Evolutionary conservation across 2,888 invertebrate genomes (phyloP).

Genomic region (Chymomyza procnemis): DNA sequence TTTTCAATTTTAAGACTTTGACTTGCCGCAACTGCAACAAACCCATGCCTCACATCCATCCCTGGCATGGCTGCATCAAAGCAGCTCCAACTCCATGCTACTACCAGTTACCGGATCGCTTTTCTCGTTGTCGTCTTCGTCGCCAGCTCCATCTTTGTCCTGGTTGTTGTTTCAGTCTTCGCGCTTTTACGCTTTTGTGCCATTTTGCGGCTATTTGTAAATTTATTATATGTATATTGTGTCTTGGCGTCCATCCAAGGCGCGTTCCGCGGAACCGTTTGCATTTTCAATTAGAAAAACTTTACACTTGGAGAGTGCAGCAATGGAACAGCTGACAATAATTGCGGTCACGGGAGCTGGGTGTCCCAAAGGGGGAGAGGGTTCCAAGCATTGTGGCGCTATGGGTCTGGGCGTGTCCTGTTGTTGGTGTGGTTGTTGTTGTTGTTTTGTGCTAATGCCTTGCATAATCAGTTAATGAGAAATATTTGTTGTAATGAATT

Average conservation of each 20-base stretch:
- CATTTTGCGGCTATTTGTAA: conserved; percentile 67
- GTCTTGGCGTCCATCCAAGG: conserved; percentile 12
- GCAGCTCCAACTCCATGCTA: conserved; percentile 16
- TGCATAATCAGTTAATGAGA: conserved; percentile 72
- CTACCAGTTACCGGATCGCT: background rate
- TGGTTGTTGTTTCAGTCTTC: conserved; percentile 59
- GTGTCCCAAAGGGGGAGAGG: background rate
- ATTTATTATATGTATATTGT: conserved; percentile 67
- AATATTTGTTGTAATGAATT: conserved; percentile 68
- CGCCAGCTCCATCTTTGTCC: conserved; percentile 25
- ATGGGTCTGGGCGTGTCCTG: background rate
- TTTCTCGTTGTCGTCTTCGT: background rate
- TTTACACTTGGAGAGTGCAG: conserved; percentile 34
- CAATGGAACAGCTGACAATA: conserved; percentile 57
- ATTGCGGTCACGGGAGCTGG: conserved; percentile 35
- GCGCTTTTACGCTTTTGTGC: conserved; percentile 61
- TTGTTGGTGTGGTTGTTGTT: too few relatives aligned
- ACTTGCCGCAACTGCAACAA: conserved; percentile 45
- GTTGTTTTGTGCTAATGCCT: conserved; percentile 62
- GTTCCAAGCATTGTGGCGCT: too few relatives aligned
- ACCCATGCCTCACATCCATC: conserved; percentile 38
- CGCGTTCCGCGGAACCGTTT: conserved; percentile 39
- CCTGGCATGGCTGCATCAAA: conserved; percentile 35
- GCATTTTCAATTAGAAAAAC: conserved; percentile 72
- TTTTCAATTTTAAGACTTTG: conserved; percentile 73